phyloP scores from a whole-genome alignment of 1,140 invertebrate species.

The Gonatopus flavifemur region DNA sequence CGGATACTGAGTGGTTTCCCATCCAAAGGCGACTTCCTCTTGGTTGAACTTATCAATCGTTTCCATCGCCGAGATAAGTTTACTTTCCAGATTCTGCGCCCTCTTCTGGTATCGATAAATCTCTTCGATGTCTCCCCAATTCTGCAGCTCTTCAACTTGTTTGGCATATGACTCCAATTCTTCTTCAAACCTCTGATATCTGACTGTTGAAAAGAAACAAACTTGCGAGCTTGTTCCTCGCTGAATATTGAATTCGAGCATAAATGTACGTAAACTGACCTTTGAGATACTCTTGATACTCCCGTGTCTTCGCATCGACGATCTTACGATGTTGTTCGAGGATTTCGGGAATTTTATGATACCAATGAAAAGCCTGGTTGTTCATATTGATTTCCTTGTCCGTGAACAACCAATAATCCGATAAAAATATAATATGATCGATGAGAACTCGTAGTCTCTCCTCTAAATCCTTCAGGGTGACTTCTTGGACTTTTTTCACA shows the following conservation, averaged over 20 bases:
- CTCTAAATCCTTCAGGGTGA: conserved; percentile 74
- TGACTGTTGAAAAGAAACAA: conserved; percentile 54
- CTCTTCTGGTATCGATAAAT: conserved; percentile 81
- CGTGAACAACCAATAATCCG: conserved; percentile 76
- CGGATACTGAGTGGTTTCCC: conserved; percentile 88
- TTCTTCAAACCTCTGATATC: conserved; percentile 72
- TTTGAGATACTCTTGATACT: conserved; percentile 83
- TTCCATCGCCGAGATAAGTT: conserved; percentile 69
- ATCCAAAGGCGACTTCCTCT: conserved; percentile 86
- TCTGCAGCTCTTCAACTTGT: conserved; percentile 82
- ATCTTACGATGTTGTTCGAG: conserved; percentile 79
- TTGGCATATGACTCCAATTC: conserved; percentile 80
- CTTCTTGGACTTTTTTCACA: conserved; percentile 71
- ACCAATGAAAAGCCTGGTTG: conserved; percentile 82
- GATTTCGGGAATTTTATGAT: conserved; percentile 75
- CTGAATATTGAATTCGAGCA: background rate
- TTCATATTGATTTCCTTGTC: conserved; percentile 81
- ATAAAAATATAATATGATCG: conserved; percentile 71
- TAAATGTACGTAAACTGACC: conserved; percentile 23
- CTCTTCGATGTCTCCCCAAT: conserved; percentile 82
- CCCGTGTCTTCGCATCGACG: conserved; percentile 78
- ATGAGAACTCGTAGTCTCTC: conserved; percentile 69
- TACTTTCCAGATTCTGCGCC: conserved; percentile 72
- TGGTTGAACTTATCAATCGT: conserved; percentile 90
- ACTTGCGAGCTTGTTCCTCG: background rate